phyloP scores from a whole-genome alignment of 2,113 vertebrate species.

The Muscicapa adusta region DNA sequence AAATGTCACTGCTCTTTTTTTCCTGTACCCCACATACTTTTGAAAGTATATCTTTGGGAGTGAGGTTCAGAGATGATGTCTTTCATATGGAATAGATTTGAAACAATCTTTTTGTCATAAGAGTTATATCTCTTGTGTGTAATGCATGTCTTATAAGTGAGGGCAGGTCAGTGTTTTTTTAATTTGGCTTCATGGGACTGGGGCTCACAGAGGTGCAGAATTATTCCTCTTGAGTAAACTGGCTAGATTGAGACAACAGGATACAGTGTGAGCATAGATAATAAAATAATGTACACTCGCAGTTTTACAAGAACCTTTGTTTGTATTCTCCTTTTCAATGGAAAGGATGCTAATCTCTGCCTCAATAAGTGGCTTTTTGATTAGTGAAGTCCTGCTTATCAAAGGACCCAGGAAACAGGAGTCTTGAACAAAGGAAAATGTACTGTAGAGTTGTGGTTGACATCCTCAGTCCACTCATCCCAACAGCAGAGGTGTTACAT shows the following conservation, averaged over 20 bases:
- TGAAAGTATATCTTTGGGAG: neutral
- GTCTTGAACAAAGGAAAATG: neutral
- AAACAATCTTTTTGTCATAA: neutral
- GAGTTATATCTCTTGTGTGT: neutral
- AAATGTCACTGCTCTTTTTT: conserved; percentile 25
- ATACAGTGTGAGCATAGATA: neutral
- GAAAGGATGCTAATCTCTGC: neutral
- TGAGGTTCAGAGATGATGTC: neutral
- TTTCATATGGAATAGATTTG: neutral
- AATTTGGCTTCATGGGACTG: neutral
- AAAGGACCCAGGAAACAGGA: neutral
- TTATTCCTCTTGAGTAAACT: neutral
- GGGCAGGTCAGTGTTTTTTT: neutral
- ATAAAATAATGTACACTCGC: no score
- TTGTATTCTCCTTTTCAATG: neutral
- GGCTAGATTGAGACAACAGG: neutral
- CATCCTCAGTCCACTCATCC: neutral
- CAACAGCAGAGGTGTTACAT: neutral
- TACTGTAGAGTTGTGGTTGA: neutral
- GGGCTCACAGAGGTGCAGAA: neutral
- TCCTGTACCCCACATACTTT: neutral
- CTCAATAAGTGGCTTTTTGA: neutral
- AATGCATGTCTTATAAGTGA: neutral
- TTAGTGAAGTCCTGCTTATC: neutral
- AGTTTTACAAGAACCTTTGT: neutral